Evolutionary conservation across 1,140 invertebrate genomes (phyloP).

Genomic region (Dendroctonus ponderosae): DNA sequence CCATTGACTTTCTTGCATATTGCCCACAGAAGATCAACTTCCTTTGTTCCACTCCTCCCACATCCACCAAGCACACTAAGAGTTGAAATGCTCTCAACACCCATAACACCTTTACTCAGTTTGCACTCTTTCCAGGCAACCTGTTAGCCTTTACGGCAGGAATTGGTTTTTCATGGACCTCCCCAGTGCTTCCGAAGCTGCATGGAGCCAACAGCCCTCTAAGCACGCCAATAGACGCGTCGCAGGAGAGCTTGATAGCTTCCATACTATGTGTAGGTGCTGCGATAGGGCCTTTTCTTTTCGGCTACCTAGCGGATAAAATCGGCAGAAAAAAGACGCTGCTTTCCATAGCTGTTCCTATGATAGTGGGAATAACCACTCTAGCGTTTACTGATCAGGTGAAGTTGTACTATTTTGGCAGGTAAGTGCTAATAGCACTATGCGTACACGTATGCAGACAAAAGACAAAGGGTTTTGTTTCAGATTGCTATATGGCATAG

Average conservation of each 20-base stretch:
- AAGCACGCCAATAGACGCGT: slow-evolving; percentile 47
- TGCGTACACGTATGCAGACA: not conserved
- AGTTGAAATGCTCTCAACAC: not conserved
- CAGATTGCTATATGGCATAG: slow-evolving; percentile 51
- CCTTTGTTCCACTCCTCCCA: not conserved
- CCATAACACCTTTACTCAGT: not conserved
- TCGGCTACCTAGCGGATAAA: slow-evolving; percentile 48
- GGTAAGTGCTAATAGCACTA: slow-evolving; percentile 11
- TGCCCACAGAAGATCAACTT: not conserved
- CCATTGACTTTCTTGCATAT: too few relatives aligned
- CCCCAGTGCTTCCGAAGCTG: slow-evolving; percentile 64
- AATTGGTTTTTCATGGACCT: slow-evolving; percentile 70
- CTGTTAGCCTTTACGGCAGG: slow-evolving; percentile 63
- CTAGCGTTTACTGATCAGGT: slow-evolving; percentile 47
- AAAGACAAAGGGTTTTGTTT: slow-evolving; percentile 43
- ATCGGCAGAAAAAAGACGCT: slow-evolving; percentile 53
- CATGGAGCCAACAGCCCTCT: slow-evolving; percentile 37
- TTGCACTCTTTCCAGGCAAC: slow-evolving; percentile 58
- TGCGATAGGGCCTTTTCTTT: slow-evolving; percentile 50
- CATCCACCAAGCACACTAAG: not conserved
- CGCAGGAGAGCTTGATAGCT: slow-evolving; percentile 75
- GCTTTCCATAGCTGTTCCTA: slow-evolving; percentile 50
- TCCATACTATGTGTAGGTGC: slow-evolving; percentile 77
- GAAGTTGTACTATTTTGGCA: slow-evolving; percentile 46
- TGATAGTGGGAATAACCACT: slow-evolving; percentile 22